phyloP scores from a whole-genome alignment of 2,888 invertebrate species.

The Hoplodrina blanda region DNA sequence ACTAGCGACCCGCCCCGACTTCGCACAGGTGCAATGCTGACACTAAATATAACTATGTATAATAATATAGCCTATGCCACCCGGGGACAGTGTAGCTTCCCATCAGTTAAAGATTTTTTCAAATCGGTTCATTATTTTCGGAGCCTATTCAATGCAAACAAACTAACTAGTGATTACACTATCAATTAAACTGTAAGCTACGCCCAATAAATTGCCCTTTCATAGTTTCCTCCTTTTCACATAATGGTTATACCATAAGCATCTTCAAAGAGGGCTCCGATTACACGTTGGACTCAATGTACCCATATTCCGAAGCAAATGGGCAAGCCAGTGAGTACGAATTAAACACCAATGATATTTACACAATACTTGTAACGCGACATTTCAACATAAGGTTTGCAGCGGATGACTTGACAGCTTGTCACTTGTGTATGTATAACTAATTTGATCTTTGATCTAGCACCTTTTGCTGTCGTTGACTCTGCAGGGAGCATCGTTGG shows the following conservation, averaged over 20 bases:
- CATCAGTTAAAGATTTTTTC: too few relatives aligned
- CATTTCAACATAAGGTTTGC: conserved; percentile 47
- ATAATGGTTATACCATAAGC: neutral
- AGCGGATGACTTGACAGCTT: conserved; percentile 30
- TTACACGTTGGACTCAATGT: conserved; percentile 10
- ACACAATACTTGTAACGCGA: conserved; percentile 37
- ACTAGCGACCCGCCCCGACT: too few relatives aligned
- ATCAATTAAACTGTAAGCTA: neutral
- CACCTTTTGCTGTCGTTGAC: conserved; percentile 45
- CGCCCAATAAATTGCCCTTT: neutral
- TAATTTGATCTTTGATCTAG: conserved; percentile 60
- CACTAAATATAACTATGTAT: too few relatives aligned
- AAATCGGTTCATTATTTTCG: too few relatives aligned
- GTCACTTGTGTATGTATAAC: conserved; percentile 48
- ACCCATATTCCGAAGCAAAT: conserved; percentile 26
- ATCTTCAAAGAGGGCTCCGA: conserved; percentile 6
- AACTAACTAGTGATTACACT: too few relatives aligned
- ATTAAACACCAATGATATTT: conserved; percentile 40
- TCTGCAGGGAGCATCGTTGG: conserved; percentile 13
- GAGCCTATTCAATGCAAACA: too few relatives aligned
- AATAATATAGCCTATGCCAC: too few relatives aligned
- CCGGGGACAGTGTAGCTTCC: too few relatives aligned
- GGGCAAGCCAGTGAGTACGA: conserved; percentile 11
- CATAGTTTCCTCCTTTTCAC: conserved; percentile 4
- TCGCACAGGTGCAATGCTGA: too few relatives aligned